These are phyloP conservation scores for Mormyrus hasselquistii DNA, from an alignment of 2,797 vertebrate species.

Conservation along the genomic window DNA sequence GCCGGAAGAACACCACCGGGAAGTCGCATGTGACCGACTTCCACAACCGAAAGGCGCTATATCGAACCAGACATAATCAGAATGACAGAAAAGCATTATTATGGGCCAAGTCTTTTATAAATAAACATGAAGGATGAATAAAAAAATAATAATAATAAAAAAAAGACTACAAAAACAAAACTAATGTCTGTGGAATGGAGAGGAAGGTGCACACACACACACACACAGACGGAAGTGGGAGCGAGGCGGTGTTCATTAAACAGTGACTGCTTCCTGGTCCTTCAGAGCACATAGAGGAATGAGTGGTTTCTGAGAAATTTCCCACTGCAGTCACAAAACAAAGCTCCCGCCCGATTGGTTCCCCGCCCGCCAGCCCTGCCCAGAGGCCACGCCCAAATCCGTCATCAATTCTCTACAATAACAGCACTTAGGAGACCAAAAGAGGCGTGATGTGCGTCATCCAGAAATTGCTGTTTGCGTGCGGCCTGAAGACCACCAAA, in stretches of 20 bases:
- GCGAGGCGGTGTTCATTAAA: background rate
- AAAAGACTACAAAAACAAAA: background rate
- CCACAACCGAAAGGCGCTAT: background rate
- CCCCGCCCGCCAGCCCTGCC: background rate
- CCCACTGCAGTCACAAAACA: background rate
- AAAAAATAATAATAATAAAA: background rate
- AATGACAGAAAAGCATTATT: background rate
- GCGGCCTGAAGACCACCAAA: background rate
- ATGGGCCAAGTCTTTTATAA: background rate
- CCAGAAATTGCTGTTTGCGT: background rate
- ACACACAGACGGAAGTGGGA: background rate
- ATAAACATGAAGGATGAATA: background rate
- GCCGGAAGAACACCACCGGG: background rate
- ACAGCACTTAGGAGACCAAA: constrained; percentile 2
- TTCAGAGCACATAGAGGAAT: background rate
- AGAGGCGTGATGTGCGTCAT: background rate
- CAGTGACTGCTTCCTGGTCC: background rate
- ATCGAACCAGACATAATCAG: background rate
- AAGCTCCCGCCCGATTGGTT: background rate
- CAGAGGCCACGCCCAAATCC: background rate
- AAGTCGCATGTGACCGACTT: background rate
- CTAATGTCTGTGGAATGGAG: background rate
- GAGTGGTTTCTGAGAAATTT: background rate
- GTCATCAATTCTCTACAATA: background rate
- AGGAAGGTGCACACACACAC: background rate